A percentile compares a stretch with the other conserved stretches of the same genome.
These are phyloP conservation scores for Morinoia aosen DNA, from an alignment of 2,888 invertebrate genomes.

Conservation along the genomic window DNA sequence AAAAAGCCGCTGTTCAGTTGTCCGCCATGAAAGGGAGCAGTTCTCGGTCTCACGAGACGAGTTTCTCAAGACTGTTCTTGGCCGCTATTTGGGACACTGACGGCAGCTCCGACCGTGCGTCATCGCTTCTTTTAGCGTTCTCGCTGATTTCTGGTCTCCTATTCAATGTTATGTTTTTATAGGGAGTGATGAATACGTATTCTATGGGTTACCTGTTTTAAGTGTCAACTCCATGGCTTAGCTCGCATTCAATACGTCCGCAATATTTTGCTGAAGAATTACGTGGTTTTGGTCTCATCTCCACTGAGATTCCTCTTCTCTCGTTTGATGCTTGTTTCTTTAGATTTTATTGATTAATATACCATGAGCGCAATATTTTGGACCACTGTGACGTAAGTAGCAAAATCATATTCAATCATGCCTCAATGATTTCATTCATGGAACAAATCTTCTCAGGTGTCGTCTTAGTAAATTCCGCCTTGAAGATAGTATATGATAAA, in stretches of 20 bases:
- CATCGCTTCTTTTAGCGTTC: not conserved
- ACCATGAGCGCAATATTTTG: too few species aligned
- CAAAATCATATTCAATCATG: too few species aligned
- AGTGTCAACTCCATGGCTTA: not conserved
- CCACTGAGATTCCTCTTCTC: not conserved
- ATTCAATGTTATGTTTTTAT: not conserved
- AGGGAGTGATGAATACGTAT: not conserved
- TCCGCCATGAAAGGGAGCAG: not conserved
- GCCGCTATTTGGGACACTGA: conserved; percentile 1
- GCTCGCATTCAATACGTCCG: not conserved
- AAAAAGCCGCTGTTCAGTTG: not conserved
- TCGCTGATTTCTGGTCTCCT: not conserved
- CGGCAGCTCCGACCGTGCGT: not conserved
- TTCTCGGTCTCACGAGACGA: not conserved
- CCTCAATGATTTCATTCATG: too few species aligned
- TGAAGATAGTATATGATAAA: too few species aligned
- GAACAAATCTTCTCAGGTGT: too few species aligned
- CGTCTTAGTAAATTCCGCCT: too few species aligned
- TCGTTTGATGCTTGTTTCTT: not conserved
- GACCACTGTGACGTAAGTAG: too few species aligned
- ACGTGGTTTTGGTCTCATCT: not conserved
- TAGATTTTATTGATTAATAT: too few species aligned
- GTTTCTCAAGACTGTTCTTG: not conserved
- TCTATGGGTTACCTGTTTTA: not conserved
- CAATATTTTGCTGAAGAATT: not conserved